Base-by-base conservation (phyloP, 2,113 vertebrate genomes). In the Pardalotus punctatus region DNA sequence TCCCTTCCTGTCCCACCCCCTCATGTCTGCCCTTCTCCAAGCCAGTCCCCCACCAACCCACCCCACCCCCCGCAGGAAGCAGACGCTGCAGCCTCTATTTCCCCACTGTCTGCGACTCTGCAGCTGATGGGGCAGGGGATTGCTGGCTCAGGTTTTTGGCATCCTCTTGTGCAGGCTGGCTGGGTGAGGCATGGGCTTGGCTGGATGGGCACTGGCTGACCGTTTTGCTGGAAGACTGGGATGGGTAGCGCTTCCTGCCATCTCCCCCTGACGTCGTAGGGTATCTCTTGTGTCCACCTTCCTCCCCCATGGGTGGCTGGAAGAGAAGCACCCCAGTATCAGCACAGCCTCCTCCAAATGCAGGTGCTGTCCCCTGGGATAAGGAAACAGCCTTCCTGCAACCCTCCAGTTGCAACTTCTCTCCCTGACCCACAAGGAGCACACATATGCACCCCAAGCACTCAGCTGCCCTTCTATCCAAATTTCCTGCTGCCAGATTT, bases 261-360 rank as follows among this genome's bases (percentile, higher is more conserved):
- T 99, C 99, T 20, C 98, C 99, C 78, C 97, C 98, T 50, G 97
- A 94, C 5, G 97, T 98, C 11, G 98, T 98, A 1, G 98, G 96
- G 94, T 99, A 99, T 93, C 99, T 98, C 88, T 99, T 98, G 93
- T 99, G 98, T 76, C 98, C 98, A 85, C 99, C 98, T 80, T 99
- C 99, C 97, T 99, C 98, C 45, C 98, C 99, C 97, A 99, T 99
- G 27, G 99, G 99, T 23, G 99, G 99, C 99, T 99, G 97, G 7
- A 98, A 98, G 3, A 77, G 28, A 96, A 85, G 43, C 38, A 79
- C 6, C 47, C 16, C 64, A n/a, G 42, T 8, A 88, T 86, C 71
- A 97, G 72, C 65, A 58, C 20, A 84, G n/a, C 14, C 17, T 48
- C 69, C 51, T 69, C 38, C 67, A 65, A 77, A 82, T 5, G 12